Evolutionary conservation across 2,797 vertebrate species (phyloP).

Genomic region (Neosilurus hyrtlii): DNA sequence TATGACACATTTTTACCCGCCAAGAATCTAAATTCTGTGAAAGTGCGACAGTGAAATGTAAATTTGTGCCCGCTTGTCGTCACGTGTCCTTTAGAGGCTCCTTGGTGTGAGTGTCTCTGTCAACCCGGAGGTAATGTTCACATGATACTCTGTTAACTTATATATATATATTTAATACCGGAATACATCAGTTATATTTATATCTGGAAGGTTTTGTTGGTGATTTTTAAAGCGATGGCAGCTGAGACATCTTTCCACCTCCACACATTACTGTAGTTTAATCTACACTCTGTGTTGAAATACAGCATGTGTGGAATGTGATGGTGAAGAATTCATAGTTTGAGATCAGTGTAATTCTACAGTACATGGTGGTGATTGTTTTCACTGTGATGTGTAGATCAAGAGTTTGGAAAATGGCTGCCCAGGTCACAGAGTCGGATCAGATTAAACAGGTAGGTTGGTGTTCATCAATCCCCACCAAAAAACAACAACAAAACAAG

Average conservation of each 20-base stretch:
- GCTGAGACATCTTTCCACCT: not conserved
- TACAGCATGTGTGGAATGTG: not conserved
- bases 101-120: not conserved
- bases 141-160: not conserved
- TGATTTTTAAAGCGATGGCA: not conserved
- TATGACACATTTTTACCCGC: not conserved
- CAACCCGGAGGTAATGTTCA: constrained; percentile 30
- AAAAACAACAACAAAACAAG: not conserved
- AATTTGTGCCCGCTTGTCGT: not conserved
- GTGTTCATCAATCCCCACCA: too few relatives aligned
- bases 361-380: not conserved
- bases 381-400: constrained; percentile 23
- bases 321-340: not conserved
- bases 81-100: constrained; percentile 57
- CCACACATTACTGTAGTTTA: not conserved
- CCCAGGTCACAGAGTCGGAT: constrained; percentile 87
- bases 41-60: constrained; percentile 28
- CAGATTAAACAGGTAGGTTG: constrained; percentile 91
- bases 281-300: not conserved
- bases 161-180: not conserved
- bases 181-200: too few relatives aligned
- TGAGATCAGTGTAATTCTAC: not conserved
- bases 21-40: constrained; percentile 13
- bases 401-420: constrained; percentile 78
- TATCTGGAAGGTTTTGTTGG: not conserved